Percentiles rank a stretch among this genome's conserved stretches.
phyloP scores from a whole-genome alignment of 2,113 vertebrate species.

The Boleophthalmus pectinirostris region DNA sequence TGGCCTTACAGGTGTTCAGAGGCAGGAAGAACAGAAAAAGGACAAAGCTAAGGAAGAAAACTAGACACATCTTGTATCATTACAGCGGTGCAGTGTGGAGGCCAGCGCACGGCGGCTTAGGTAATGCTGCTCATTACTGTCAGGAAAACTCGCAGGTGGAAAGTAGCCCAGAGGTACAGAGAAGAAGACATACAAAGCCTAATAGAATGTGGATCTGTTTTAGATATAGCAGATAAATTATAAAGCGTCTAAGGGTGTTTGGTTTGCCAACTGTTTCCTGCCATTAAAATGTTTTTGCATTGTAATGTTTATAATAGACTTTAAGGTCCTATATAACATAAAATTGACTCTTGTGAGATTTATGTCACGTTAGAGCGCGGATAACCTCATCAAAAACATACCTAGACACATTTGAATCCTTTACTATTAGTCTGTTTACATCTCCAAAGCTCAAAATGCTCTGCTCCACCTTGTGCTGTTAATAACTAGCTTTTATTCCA shows the following conservation, averaged over 20 bases:
- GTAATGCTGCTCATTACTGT: slow-evolving; percentile 10
- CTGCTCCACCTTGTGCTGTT: too few relatives aligned
- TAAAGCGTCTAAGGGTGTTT: too few relatives aligned
- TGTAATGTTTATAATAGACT: not conserved
- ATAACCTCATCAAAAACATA: too few relatives aligned
- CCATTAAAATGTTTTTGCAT: not conserved
- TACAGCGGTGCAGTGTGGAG: not conserved
- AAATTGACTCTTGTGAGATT: too few relatives aligned
- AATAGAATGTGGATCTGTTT: not conserved
- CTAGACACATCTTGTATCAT: not conserved
- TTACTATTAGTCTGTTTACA: too few relatives aligned
- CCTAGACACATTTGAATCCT: too few relatives aligned
- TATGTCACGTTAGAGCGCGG: too few relatives aligned
- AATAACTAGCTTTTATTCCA: too few relatives aligned
- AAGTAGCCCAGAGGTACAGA: not conserved
- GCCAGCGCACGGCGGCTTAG: not conserved
- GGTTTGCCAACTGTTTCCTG: not conserved
- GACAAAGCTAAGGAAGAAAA: not conserved
- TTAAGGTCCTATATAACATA: too few relatives aligned
- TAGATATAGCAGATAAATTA: too few relatives aligned
- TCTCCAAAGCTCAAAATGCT: too few relatives aligned
- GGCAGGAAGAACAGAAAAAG: slow-evolving; percentile 1
- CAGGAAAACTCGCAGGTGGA: not conserved
- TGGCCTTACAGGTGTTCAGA: slow-evolving; percentile 27
- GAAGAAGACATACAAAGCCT: not conserved